These are phyloP conservation scores for Bubo scandiacus DNA, from an alignment of 2,113 vertebrate genomes.

Conservation along the genomic window DNA sequence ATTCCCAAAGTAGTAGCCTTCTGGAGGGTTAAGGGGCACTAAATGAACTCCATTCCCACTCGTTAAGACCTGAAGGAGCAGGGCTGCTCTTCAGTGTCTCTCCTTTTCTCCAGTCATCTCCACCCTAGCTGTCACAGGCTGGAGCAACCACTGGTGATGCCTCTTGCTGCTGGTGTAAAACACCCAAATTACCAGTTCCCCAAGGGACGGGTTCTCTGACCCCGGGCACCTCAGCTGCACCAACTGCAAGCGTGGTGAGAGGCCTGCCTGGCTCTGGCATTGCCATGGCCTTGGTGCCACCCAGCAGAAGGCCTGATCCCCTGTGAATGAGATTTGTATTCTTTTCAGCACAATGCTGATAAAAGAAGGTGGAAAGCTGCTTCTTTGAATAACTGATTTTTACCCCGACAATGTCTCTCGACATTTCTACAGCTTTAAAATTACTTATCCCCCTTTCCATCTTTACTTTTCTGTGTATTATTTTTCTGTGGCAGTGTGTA, in stretches of 20 bases:
- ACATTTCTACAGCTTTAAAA: not conserved
- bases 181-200: not conserved
- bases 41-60: not conserved
- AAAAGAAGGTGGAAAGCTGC: not conserved
- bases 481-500: not conserved
- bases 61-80: not conserved
- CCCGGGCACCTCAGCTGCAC: rapidly evolving
- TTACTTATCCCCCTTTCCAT: not conserved
- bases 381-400: not conserved
- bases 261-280: not conserved
- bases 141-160: not conserved
- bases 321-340: not conserved
- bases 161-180: not conserved
- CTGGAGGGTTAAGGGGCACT: not conserved
- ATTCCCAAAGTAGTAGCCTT: not conserved
- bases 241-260: not conserved
- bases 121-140: rapidly evolving
- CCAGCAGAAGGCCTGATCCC: not conserved
- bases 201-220: rapidly evolving
- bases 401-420: not conserved
- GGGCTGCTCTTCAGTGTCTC: not conserved
- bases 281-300: not conserved
- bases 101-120: not conserved
- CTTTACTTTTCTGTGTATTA: not conserved
- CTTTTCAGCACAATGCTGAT: not conserved